These are phyloP conservation scores for Atta cephalotes DNA, from an alignment of 1,140 invertebrate genomes.

Conservation along the genomic window DNA sequence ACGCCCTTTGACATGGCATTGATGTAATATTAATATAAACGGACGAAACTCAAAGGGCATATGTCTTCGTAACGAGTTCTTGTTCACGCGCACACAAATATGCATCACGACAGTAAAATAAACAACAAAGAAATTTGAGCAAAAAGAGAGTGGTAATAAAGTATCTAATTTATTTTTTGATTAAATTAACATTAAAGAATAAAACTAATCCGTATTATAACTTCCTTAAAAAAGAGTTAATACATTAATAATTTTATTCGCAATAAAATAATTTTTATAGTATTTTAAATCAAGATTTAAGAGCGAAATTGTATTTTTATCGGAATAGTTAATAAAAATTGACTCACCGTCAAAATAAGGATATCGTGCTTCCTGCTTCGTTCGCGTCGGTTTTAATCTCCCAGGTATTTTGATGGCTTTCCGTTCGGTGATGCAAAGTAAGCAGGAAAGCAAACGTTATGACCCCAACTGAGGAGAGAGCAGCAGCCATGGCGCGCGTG, in stretches of 20 bases:
- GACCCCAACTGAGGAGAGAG: slow-evolving; percentile 43
- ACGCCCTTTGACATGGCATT: slow-evolving; percentile 77
- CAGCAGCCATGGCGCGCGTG: slow-evolving; percentile 7
- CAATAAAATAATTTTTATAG: background rate
- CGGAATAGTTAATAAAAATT: background rate
- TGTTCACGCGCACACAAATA: slow-evolving; percentile 71
- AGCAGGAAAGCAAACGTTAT: slow-evolving; percentile 67
- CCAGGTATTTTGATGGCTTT: slow-evolving; percentile 14
- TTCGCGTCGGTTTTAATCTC: background rate
- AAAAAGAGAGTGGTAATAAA: background rate
- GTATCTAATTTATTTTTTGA: background rate
- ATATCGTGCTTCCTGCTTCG: background rate
- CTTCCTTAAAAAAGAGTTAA: background rate
- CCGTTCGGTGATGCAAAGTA: slow-evolving; percentile 56
- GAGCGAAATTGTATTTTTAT: background rate
- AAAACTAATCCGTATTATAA: background rate
- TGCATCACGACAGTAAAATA: slow-evolving; percentile 45
- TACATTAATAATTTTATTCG: background rate
- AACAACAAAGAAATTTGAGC: slow-evolving; percentile 57
- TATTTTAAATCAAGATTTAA: background rate
- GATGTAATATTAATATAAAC: slow-evolving; percentile 80
- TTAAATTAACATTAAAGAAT: background rate
- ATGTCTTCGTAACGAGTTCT: slow-evolving; percentile 75
- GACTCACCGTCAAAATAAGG: background rate
- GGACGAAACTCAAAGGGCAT: slow-evolving; percentile 78